These are phyloP conservation scores for Argyra leucocephala DNA, from an alignment of 2,888 invertebrate genomes.

Conservation along the genomic window DNA sequence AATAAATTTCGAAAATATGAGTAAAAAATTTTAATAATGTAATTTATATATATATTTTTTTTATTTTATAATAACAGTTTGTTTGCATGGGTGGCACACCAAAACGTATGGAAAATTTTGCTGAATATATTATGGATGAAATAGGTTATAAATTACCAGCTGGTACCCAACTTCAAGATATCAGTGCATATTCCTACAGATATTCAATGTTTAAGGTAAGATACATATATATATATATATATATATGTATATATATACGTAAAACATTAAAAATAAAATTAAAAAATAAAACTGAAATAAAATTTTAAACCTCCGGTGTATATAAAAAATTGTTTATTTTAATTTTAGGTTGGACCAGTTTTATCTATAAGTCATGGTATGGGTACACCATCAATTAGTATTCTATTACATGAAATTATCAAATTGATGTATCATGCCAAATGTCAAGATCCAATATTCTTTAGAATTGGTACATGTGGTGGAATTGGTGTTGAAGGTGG, in stretches of 20 bases:
- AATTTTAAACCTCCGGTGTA: too few species aligned
- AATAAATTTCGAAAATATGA: too few species aligned
- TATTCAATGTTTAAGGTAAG: constrained; percentile 90
- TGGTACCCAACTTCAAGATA: constrained; percentile 77
- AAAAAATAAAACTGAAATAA: too few species aligned
- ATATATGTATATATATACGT: background rate
- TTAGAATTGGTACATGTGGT: constrained; percentile 89
- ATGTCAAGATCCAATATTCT: constrained; percentile 78
- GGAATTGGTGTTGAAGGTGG: constrained; percentile 88
- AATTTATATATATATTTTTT: background rate
- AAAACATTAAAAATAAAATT: background rate
- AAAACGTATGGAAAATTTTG: constrained; percentile 87
- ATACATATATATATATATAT: background rate
- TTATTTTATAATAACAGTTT: constrained; percentile 53
- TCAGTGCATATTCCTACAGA: constrained; percentile 83
- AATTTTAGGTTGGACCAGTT: constrained; percentile 38
- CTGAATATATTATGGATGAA: constrained; percentile 80
- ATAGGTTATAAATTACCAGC: constrained; percentile 82
- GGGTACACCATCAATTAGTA: constrained; percentile 93
- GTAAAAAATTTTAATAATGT: too few species aligned
- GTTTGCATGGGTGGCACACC: constrained; percentile 96
- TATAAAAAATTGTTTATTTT: background rate
- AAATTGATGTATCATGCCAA: constrained; percentile 91
- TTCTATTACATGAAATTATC: constrained; percentile 89
- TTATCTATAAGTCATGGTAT: constrained; percentile 69